These are phyloP conservation scores for Leptinotarsa undecemlineata DNA, from an alignment of 1,140 invertebrate genomes.

Conservation along the genomic window DNA sequence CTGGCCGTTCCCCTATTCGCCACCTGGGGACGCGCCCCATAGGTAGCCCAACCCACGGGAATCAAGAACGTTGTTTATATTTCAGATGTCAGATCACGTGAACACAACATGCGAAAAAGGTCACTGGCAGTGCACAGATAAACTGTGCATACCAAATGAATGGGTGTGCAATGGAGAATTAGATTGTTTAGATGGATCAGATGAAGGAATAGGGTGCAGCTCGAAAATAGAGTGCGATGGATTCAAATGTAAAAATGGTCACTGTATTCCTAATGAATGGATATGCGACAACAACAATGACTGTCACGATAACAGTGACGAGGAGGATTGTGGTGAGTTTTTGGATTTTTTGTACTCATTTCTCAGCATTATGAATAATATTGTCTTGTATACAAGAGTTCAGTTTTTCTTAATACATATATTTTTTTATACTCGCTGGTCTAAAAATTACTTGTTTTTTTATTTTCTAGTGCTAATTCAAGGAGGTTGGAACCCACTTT, in stretches of 20 bases:
- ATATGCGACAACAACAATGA: conserved; percentile 67
- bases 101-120: conserved; percentile 40
- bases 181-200: conserved; percentile 71
- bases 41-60: too few relatives aligned
- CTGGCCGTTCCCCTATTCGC: too few relatives aligned
- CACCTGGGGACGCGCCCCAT: too few relatives aligned
- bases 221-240: conserved; percentile 45
- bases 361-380: too few relatives aligned
- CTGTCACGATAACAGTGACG: conserved; percentile 70
- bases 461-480: too few relatives aligned
- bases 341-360: too few relatives aligned
- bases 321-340: conserved; percentile 65
- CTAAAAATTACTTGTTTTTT: too few relatives aligned
- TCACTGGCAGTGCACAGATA: conserved; percentile 57
- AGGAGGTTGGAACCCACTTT: too few relatives aligned
- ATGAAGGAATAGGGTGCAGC: conserved; percentile 61
- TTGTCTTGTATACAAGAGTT: too few relatives aligned
- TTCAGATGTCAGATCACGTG: conserved; percentile 21
- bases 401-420: too few relatives aligned
- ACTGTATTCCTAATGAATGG: conserved; percentile 67
- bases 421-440: too few relatives aligned
- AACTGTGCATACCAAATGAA: conserved; percentile 60
- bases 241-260: conserved; percentile 63
- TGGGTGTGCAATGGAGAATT: conserved; percentile 64
- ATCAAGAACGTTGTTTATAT: background rate